Evolutionary conservation across 2,113 vertebrate genomes (phyloP), one percentile per base, ranked within the genome.

Genomic region (Antechinus flavipes): DNA sequence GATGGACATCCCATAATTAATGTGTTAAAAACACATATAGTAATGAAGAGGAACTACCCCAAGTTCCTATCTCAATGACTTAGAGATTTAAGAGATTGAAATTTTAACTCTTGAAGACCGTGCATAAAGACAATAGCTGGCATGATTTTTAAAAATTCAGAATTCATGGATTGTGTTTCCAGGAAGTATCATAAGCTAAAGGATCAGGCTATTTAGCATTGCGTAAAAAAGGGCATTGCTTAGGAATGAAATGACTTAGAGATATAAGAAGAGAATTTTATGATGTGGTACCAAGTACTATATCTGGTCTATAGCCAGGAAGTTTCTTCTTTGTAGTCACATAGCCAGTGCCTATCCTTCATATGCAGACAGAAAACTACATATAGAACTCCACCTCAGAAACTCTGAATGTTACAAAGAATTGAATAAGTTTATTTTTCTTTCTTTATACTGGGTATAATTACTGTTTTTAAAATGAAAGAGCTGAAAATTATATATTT

Each of bases 381-480:
- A 97, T 8, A 61, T 3, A 55, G 30, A 52, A 47, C 95, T 96
- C 96, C 42, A 92, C 91, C 30, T 96, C 49, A 90, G 56, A 95
- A 92, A 95, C 26, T 54, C 94, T 93, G 90, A 94, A 94, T 95
- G 92, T 93, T 96, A 93, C 0, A 96, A 90, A 58, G 96, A 97
- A 97, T 90, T 26, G 92, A 97, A 94, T 97, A 95, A 46, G 97
- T 97, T 94, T 92, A 97, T 93, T 98, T 53, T 96, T 96, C 93
- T 94, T 49, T 96, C 97, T 97, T 97, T 97, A 93, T 96, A 4
- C 47, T 93, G 68, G 54, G 46, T 22, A 9, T 94, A 96, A 98
- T 98, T 95, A 96, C 93, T 96, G 68, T 96, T 96, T 95, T 97
- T 97, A 94, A 97, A 97, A 97, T 97, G 95, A 97, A 97, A 96